Conservation (phyloP, 2,113 vertebrate genomes). For the Anthoscopus minutus region DNA sequence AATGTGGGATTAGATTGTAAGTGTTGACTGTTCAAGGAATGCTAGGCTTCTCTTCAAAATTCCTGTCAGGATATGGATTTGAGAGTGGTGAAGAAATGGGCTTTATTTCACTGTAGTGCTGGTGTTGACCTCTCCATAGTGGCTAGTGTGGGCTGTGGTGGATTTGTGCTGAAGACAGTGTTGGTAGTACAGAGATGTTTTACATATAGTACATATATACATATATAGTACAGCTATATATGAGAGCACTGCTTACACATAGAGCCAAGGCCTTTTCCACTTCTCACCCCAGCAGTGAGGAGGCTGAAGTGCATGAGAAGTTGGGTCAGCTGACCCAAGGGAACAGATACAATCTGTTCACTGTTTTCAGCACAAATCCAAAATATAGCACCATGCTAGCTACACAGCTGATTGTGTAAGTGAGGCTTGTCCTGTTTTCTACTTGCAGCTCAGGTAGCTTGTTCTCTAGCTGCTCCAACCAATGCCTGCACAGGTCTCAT, state of each 20-base stretch:
- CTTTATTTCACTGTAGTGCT: neutral
- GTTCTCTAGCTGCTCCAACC: neutral
- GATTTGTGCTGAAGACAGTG: neutral
- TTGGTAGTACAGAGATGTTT: neutral
- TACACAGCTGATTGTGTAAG: neutral
- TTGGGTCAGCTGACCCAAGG: neutral
- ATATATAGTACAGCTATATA: fast-evolving
- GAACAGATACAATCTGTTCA: neutral
- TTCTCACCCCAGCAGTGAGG: neutral
- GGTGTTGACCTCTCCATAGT: neutral
- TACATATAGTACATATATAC: too few relatives aligned
- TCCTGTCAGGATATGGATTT: neutral
- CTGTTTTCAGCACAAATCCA: neutral
- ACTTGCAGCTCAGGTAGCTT: neutral
- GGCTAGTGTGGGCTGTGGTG: neutral
- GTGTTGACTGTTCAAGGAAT: neutral
- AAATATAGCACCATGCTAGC: neutral
- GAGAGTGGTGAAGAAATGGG: neutral
- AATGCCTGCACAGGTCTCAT: neutral
- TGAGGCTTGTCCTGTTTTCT: neutral
- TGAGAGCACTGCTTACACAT: neutral
- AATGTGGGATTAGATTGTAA: neutral
- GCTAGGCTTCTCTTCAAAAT: neutral
- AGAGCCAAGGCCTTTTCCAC: neutral
- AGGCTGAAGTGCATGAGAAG: neutral